phyloP scores from a whole-genome alignment of 1,140 invertebrate species.

The Hyphantria cunea region DNA sequence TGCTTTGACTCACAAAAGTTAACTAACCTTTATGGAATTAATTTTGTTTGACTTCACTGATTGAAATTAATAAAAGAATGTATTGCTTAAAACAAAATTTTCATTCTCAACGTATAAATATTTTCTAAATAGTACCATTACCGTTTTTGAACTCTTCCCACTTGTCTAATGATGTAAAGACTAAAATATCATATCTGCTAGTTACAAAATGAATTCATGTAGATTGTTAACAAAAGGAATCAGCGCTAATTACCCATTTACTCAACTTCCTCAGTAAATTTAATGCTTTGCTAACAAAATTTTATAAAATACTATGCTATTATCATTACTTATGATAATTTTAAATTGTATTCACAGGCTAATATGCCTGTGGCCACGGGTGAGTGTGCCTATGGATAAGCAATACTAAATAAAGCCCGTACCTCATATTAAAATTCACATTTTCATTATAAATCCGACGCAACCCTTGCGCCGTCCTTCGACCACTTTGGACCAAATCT shows the following conservation, averaged over 20 bases:
- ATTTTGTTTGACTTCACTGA: too few species aligned
- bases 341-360: constrained; percentile 23
- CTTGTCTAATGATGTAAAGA: too few species aligned
- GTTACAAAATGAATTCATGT: too few species aligned
- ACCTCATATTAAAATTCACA: constrained; percentile 28
- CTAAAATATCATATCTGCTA: too few species aligned
- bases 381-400: constrained; percentile 19
- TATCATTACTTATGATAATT: constrained; percentile 28
- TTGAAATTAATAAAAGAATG: too few species aligned
- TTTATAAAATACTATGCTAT: constrained; percentile 16
- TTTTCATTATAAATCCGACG: constrained; percentile 25
- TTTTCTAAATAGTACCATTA: too few species aligned
- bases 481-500: constrained; percentile 44
- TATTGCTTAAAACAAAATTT: too few species aligned
- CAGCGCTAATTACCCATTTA: not conserved
- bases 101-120: too few species aligned
- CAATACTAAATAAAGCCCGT: constrained; percentile 20
- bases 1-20: too few species aligned
- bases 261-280: not conserved
- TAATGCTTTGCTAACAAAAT: constrained; percentile 5
- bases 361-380: constrained; percentile 9
- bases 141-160: too few species aligned
- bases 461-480: constrained; percentile 33
- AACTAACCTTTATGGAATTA: too few species aligned
- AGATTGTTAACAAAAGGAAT: too few species aligned